Evolutionary conservation across 2,113 vertebrate species (phyloP).

Genomic region (Leucoraja erinaceus): DNA sequence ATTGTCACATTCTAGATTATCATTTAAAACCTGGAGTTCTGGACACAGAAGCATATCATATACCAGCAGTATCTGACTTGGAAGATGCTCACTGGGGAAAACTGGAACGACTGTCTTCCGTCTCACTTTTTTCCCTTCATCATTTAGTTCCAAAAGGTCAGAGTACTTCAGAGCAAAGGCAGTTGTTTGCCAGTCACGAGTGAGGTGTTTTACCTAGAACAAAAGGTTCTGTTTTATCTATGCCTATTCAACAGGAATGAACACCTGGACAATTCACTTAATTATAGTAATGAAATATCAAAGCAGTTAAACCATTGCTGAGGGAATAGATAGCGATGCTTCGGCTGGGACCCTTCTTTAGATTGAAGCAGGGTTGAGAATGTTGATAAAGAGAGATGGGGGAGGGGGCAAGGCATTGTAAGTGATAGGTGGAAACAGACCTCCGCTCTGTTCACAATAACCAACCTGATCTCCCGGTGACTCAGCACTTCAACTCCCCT

Average conservation of each 20-base stretch:
- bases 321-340: too few relatives aligned
- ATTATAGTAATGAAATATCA: not conserved
- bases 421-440: too few relatives aligned
- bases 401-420: too few relatives aligned
- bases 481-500: too few relatives aligned
- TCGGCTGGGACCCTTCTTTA: too few relatives aligned
- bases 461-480: too few relatives aligned
- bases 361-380: too few relatives aligned
- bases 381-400: too few relatives aligned
- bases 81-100: slow-evolving; percentile 84
- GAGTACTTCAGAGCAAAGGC: slow-evolving; percentile 83
- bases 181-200: slow-evolving; percentile 91
- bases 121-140: slow-evolving; percentile 82
- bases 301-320: too few relatives aligned
- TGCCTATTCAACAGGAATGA: not conserved
- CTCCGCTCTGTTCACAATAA: too few relatives aligned
- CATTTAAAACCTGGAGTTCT: slow-evolving; percentile 54
- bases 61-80: slow-evolving; percentile 86
- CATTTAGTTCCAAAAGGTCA: slow-evolving; percentile 73
- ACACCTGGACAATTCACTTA: not conserved
- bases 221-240: not conserved
- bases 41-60: slow-evolving; percentile 75
- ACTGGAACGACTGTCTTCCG: slow-evolving; percentile 75
- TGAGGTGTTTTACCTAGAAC: slow-evolving; percentile 87
- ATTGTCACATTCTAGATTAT: slow-evolving; percentile 52